Evolutionary conservation across 2,113 vertebrate genomes (phyloP), one percentile per base, ranked within the genome.

Genomic region (Gobius niger): DNA sequence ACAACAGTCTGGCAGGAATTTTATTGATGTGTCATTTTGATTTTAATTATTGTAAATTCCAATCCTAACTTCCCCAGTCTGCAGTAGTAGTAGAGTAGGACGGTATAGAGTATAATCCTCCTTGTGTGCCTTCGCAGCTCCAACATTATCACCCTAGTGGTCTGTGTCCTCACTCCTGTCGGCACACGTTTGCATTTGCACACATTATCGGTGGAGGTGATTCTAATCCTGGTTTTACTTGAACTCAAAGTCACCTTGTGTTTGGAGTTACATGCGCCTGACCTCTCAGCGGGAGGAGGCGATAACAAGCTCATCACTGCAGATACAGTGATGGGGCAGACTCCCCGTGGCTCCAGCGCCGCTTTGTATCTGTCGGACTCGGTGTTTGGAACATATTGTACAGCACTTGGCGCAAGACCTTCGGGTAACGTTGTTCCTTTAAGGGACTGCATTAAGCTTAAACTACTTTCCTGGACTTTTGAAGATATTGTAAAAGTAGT

Each of bases 171-270:
- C 34, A 14, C 34, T 34, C 12, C 14, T 41, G 47, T 59, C 34
- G 12, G 14, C 56, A 14, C 34, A 11, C 14, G 13, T 24, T 13
- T 40, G 13, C 24, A 40, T 60, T 3, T 7, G 6, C 54, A 40
- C 54, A 62, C 41, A 6, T 9, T 16, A 7, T 9, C 15, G 34
- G 14, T 10, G 41, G 52, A 24, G 8, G 40, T 7, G 57, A 13
- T n/a, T 46, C 6, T 18, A 18, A 16, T 63, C 15, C 6, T 18
- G 9, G 15, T 10, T 54, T 34, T 9, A 42, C 51, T 12, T 41
- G 34, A 40, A 15, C 42, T 57, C 44, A 54, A 56, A 72, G 47
- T 47, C 63, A 73, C 73, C 73, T 73, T 73, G 75, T 54, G 54
- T 14, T n/a, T 65, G 66, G 41, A 15, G 16, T 42, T 72, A 79